Base-by-base conservation (phyloP, 1,140 invertebrate species). In the Leptinotarsa undecemlineata region DNA sequence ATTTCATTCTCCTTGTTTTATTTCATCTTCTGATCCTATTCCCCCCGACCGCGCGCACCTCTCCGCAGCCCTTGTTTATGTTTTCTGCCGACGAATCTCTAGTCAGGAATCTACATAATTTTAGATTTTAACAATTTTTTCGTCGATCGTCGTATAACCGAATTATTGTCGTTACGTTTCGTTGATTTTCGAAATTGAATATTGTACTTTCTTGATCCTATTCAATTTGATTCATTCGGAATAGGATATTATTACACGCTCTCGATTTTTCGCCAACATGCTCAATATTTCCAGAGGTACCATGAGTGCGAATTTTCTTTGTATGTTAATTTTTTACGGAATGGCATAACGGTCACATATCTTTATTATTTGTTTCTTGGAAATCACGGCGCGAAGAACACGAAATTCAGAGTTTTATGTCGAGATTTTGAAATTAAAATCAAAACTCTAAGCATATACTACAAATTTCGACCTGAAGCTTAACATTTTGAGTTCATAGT, bases 1-100 rank as follows among this genome's bases (percentile, higher is more conserved):
- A 83, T 84, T 84, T 84, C 83, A 82, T 83, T 84, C 82, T 83
- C 82, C 82, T 84, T 85, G 84, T 85, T 85, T 85, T 85, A 85
- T 85, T 85, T 84, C 81, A 83, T 84, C 82, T 84, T 83, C 82
- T 83, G 82, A 84, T 84, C 82, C 82, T 82, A 75, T 80, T 81
- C 74, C 77, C 78, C 74, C 68, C 73, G 68, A 72, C 68, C 64
- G 69, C 74, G 48, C 74, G 42, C 61, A 68, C 48, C 71, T 72
- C 74, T 63, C 77, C 4, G 21, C 69, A 48, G 20, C 47, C 71
- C 71, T 74, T 82, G 83, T 82, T 83, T 82, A 81, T 84, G 82
- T 83, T 84, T 84, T 83, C 81, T 78, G 79, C 80, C 74, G 81
- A 80, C 80, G 81, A 83, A 83, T 82, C 81, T 82, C 78, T 77